Evolutionary conservation across 2,888 invertebrate genomes (phyloP).

Genomic region (Alitta virens): DNA sequence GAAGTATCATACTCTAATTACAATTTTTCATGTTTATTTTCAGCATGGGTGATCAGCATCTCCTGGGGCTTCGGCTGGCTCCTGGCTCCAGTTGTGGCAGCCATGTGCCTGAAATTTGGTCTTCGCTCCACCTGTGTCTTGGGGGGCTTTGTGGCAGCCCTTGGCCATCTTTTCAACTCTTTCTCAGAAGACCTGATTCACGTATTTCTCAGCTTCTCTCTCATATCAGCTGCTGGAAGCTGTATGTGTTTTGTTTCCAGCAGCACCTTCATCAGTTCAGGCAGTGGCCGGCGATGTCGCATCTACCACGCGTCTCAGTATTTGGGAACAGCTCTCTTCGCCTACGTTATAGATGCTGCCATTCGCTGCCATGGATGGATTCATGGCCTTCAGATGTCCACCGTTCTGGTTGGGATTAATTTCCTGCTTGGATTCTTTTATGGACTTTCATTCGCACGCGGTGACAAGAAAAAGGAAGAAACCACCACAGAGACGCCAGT

Average conservation of each 20-base stretch:
- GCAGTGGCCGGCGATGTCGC: neutral
- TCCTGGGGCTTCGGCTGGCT: slow-evolving; percentile 16
- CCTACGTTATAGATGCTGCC: slow-evolving; percentile 5
- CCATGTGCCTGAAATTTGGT: slow-evolving; percentile 14
- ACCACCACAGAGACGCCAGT: slow-evolving; percentile 3
- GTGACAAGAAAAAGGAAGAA: neutral
- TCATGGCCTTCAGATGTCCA: slow-evolving; percentile 10
- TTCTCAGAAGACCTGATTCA: slow-evolving; percentile 17
- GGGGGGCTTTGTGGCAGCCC: slow-evolving; percentile 17
- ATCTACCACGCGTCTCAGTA: slow-evolving; percentile 5
- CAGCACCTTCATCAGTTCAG: neutral
- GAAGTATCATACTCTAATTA: too few relatives aligned
- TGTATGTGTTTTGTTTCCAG: slow-evolving; percentile 11
- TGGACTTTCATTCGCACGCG: neutral
- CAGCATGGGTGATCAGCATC: slow-evolving; percentile 15
- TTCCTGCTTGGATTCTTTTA: slow-evolving; percentile 13
- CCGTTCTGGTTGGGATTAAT: slow-evolving; percentile 6
- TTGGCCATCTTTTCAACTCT: slow-evolving; percentile 18
- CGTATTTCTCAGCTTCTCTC: slow-evolving; percentile 13
- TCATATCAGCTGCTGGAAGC: slow-evolving; percentile 8
- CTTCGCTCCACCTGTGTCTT: slow-evolving; percentile 7
- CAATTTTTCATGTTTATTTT: neutral
- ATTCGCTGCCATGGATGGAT: slow-evolving; percentile 8
- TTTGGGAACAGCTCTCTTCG: slow-evolving; percentile 7
- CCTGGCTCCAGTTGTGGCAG: slow-evolving; percentile 13